Evolutionary conservation across 2,888 invertebrate genomes (phyloP).

Genomic region (Sceliomorpha sp.): DNA sequence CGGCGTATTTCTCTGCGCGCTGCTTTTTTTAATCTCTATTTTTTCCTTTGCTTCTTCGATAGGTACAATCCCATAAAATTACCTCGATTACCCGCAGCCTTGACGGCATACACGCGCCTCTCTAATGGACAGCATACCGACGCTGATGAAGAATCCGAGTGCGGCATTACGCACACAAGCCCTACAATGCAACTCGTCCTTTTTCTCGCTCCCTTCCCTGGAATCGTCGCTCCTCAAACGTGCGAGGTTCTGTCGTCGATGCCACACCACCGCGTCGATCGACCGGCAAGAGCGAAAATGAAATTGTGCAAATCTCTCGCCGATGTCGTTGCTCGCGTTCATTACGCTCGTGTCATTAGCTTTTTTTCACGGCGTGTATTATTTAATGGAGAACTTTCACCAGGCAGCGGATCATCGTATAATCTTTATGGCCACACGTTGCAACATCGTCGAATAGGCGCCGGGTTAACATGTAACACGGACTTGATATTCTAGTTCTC

Average conservation of each 20-base stretch:
- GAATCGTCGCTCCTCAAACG: no score
- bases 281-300: conserved; percentile 5
- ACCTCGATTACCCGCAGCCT: conserved; percentile 69
- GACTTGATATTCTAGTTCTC: conserved; percentile 53
- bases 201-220: not conserved
- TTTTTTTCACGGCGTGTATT: conserved; percentile 22
- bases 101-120: conserved; percentile 62
- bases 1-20: conserved; percentile 40
- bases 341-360: conserved; percentile 41
- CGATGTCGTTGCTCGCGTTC: conserved; percentile 24
- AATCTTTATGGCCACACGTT: conserved; percentile 52
- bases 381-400: conserved; percentile 52
- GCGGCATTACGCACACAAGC: conserved; percentile 23
- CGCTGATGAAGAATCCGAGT: conserved; percentile 55
- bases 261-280: not conserved
- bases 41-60: conserved; percentile 53
- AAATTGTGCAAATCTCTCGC: conserved; percentile 3
- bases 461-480: conserved; percentile 48
- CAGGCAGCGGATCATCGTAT: conserved; percentile 42
- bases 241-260: no score
- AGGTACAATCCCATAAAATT: conserved; percentile 70
- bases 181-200: conserved; percentile 15
- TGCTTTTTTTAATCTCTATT: conserved; percentile 44
- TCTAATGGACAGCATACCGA: conserved; percentile 61
- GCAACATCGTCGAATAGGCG: conserved; percentile 53